A percentile compares a stretch with the other conserved stretches of the same genome.
Evolutionary conservation across 2,113 vertebrate species (phyloP).

Genomic region (Dasyprocta punctata): DNA sequence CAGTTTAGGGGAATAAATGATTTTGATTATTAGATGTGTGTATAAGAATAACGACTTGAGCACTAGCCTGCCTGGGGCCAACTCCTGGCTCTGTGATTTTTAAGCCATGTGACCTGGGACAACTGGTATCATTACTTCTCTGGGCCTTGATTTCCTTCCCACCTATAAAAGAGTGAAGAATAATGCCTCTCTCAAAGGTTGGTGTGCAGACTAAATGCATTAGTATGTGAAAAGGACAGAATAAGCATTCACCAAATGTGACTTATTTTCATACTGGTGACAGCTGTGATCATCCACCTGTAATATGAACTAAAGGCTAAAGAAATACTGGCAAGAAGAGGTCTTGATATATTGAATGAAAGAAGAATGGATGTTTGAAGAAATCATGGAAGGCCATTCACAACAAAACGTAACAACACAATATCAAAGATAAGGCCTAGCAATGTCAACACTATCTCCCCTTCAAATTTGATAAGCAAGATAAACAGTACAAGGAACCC

Average conservation of each 20-base stretch:
- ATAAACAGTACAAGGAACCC: neutral
- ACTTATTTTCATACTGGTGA: neutral
- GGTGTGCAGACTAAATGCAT: neutral
- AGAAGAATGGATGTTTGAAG: neutral
- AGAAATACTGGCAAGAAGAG: conserved; percentile 15
- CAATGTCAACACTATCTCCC: neutral
- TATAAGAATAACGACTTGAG: neutral
- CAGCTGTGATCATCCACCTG: neutral
- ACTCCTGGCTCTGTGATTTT: neutral
- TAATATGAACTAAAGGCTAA: neutral
- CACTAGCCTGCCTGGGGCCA: neutral
- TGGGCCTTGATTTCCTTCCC: neutral
- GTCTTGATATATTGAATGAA: neutral
- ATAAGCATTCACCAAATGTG: neutral
- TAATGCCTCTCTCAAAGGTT: neutral
- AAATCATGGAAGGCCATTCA: neutral
- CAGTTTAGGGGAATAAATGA: neutral
- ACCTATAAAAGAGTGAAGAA: neutral
- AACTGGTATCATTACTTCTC: neutral
- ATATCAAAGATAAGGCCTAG: neutral
- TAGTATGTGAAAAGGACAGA: neutral
- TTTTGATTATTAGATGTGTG: neutral
- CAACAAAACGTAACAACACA: neutral
- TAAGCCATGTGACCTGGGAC: neutral
- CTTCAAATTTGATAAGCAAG: neutral